Evolutionary conservation across 2,113 vertebrate genomes (phyloP).

Genomic region (Peromyscus maniculatus): DNA sequence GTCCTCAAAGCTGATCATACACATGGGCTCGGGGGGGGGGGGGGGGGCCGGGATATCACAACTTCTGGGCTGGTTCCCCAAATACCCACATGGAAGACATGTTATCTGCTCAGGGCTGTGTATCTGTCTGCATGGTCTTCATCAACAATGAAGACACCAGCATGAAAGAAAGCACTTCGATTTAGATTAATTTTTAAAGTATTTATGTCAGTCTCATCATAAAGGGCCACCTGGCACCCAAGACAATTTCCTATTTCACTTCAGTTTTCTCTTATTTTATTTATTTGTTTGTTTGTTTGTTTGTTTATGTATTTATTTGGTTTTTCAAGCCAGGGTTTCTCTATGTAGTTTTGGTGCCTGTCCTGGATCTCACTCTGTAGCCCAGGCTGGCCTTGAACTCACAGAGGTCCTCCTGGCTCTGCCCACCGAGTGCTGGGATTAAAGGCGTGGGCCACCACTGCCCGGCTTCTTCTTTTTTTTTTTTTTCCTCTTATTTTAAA

Average conservation of each 20-base stretch:
- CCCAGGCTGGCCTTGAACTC: too few relatives aligned
- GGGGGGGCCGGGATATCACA: neutral
- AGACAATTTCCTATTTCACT: conserved; percentile 30
- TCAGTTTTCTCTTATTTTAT: conserved; percentile 41
- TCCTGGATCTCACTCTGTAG: too few relatives aligned
- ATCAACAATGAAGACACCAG: neutral
- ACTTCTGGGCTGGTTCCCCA: neutral
- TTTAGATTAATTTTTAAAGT: conserved; percentile 25
- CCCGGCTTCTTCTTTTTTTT: too few relatives aligned
- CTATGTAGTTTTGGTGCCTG: too few relatives aligned
- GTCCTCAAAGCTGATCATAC: neutral
- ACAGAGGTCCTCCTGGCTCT: too few relatives aligned
- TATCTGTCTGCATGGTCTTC: neutral
- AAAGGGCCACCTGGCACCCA: neutral
- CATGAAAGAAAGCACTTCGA: neutral
- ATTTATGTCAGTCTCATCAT: conserved; percentile 20
- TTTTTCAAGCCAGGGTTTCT: too few relatives aligned
- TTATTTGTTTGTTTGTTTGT: too few relatives aligned
- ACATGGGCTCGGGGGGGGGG: accelerated
- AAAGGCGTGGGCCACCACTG: too few relatives aligned
- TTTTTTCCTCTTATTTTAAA: conserved; percentile 47
- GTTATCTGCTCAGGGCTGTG: neutral
- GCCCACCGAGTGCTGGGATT: too few relatives aligned
- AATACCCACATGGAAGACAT: neutral
- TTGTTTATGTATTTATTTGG: too few relatives aligned